These are phyloP conservation scores for Drosophila tanythrix DNA, from an alignment of 2,888 invertebrate genomes.

Conservation along the genomic window DNA sequence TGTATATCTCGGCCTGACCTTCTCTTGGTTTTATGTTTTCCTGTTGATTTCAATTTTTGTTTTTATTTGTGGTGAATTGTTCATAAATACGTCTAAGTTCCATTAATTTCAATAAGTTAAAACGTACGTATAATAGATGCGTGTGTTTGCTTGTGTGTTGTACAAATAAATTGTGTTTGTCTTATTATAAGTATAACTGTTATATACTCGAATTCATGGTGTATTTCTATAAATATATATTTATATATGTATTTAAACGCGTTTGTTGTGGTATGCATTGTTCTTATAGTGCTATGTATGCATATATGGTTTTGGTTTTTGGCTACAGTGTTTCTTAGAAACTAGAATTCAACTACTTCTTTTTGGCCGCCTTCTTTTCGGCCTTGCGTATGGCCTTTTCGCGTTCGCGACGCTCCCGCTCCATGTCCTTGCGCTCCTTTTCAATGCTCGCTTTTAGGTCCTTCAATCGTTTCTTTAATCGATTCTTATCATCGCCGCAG, in stretches of 20 bases:
- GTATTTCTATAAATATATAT: conserved; percentile 21
- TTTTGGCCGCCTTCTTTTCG: conserved; percentile 92
- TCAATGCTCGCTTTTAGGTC: conserved; percentile 91
- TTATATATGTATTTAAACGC: conserved; percentile 39
- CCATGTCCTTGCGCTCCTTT: conserved; percentile 90
- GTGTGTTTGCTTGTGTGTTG: conserved; percentile 48
- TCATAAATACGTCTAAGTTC: conserved; percentile 58
- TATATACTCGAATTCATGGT: conserved; percentile 40
- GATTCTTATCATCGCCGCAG: conserved; percentile 91
- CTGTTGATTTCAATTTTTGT: conserved; percentile 9
- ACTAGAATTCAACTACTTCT: conserved; percentile 84
- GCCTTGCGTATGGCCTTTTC: conserved; percentile 95
- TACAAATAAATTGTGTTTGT: conserved; percentile 57
- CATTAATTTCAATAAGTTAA: conserved; percentile 70
- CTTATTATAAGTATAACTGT: conserved; percentile 27
- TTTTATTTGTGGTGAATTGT: conserved; percentile 50
- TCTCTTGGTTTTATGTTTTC: conserved; percentile 14
- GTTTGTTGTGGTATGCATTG: conserved; percentile 51
- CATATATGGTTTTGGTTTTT: conserved; percentile 72
- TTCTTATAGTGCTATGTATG: conserved; percentile 60
- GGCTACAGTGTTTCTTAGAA: conserved; percentile 71
- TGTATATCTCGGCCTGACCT: conserved; percentile 28
- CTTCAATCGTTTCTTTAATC: conserved; percentile 93
- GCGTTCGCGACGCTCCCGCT: conserved; percentile 93
- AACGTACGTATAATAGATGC: conserved; percentile 69